Conservation (phyloP, 30 jellyfish, hydroid and myxozoan species). For the Clytia hemisphaerica region DNA sequence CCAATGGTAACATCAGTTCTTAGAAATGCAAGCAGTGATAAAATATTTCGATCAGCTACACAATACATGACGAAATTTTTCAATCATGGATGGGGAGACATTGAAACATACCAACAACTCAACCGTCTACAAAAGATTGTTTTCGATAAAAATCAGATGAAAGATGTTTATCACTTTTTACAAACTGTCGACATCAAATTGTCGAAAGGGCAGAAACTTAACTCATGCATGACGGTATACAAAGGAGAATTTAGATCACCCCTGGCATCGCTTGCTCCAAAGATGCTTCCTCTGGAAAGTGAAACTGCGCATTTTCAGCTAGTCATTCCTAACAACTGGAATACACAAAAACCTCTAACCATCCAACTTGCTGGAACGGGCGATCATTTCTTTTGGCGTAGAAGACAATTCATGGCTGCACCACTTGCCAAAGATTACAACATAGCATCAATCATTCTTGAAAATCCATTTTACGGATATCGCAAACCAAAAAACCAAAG, state of each 20-base stretch:
- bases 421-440: slow-evolving; percentile 64
- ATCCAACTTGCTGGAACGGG: slow-evolving; percentile 94
- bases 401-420: slow-evolving; percentile 75
- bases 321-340: slow-evolving; percentile 62
- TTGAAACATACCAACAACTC: slow-evolving; percentile 34
- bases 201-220: slow-evolving; percentile 27
- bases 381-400: slow-evolving; percentile 84
- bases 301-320: slow-evolving; percentile 63
- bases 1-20: too few species aligned
- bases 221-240: slow-evolving; percentile 30
- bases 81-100: slow-evolving; percentile 84
- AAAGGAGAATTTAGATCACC: slow-evolving; percentile 84
- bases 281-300: slow-evolving; percentile 78
- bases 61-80: slow-evolving; percentile 45
- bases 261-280: slow-evolving; percentile 48
- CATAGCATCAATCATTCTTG: slow-evolving; percentile 73
- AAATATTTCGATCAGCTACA: slow-evolving; percentile 12
- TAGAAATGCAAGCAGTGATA: slow-evolving; percentile 21
- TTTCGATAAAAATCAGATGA: slow-evolving; percentile 8
- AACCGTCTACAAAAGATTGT: slow-evolving; percentile 30
- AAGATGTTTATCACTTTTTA: slow-evolving; percentile 29
- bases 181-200: slow-evolving; percentile 42
- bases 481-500: slow-evolving; percentile 78
- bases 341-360: slow-evolving; percentile 39
- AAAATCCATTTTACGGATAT: slow-evolving; percentile 81